phyloP scores from a whole-genome alignment of 2,113 vertebrate genomes.

The Lepus timidus region DNA sequence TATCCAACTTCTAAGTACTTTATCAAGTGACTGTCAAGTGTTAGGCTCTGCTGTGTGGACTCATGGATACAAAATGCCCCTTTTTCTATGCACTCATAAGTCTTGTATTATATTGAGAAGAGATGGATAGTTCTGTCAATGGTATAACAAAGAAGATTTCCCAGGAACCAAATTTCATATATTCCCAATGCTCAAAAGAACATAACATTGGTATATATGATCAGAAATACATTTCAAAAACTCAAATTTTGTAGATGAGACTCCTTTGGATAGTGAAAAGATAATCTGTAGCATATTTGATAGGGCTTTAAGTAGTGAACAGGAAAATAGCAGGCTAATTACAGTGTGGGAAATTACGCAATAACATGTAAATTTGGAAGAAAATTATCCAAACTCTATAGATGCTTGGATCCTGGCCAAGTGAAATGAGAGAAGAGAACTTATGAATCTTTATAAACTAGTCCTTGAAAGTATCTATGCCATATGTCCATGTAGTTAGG shows the following conservation, averaged over 20 bases:
- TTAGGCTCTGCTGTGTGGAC: not conserved
- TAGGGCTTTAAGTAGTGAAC: not conserved
- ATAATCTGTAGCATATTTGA: not conserved
- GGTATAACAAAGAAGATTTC: not conserved
- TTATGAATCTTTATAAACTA: not conserved
- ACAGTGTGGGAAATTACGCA: conserved; percentile 10
- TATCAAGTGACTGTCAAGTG: not conserved
- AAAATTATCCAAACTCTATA: conserved; percentile 15
- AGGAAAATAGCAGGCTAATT: conserved; percentile 22
- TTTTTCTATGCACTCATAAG: not conserved
- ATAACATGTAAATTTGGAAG: not conserved
- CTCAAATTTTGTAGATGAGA: not conserved
- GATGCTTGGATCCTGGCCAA: not conserved
- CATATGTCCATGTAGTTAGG: not conserved
- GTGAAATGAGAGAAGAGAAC: not conserved
- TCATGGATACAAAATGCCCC: not conserved
- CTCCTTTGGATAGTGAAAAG: not conserved
- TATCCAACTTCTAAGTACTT: not conserved
- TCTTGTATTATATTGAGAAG: not conserved
- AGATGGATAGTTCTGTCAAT: not conserved
- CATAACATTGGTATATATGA: conserved; percentile 44
- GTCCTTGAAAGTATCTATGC: not conserved
- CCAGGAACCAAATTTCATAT: not conserved
- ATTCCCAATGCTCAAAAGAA: not conserved
- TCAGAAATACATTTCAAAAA: not conserved